Evolutionary conservation across 1,140 invertebrate genomes (phyloP).

Genomic region (Cardiocondyla obscurior): DNA sequence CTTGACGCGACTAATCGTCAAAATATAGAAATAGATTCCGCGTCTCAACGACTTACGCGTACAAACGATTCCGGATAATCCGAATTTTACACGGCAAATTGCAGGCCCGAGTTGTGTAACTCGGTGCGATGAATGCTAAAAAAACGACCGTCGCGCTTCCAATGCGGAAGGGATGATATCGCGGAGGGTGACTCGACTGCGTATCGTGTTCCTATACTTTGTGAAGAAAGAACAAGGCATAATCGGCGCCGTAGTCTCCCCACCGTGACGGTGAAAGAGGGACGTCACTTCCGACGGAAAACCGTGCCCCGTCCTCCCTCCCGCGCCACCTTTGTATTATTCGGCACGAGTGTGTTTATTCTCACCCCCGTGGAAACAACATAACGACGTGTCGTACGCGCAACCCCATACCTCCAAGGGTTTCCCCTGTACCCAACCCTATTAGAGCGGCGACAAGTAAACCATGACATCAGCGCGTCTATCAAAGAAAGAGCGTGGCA

Average conservation of each 20-base stretch:
- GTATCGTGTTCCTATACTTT: slow-evolving; percentile 28
- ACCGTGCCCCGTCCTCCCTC: slow-evolving; percentile 50
- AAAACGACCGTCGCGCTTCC: not conserved
- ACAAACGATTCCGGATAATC: slow-evolving; percentile 13
- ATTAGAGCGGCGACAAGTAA: slow-evolving; percentile 64
- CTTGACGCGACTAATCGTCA: too few species aligned
- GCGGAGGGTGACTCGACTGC: slow-evolving; percentile 33
- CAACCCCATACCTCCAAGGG: slow-evolving; percentile 46
- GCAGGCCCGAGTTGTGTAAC: not conserved
- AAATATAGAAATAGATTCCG: too few species aligned
- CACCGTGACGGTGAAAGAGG: slow-evolving; percentile 63
- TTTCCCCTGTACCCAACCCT: slow-evolving; percentile 13
- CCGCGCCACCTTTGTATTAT: slow-evolving; percentile 60
- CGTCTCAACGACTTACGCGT: not conserved
- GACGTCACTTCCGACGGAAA: slow-evolving; percentile 71
- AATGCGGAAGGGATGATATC: slow-evolving; percentile 44
- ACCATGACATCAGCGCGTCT: slow-evolving; percentile 57
- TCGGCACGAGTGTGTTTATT: slow-evolving; percentile 68
- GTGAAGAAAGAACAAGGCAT: slow-evolving; percentile 41
- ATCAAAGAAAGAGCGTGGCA: not conserved
- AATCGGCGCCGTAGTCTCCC: slow-evolving; percentile 59
- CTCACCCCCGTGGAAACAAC: slow-evolving; percentile 65
- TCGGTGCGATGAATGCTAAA: slow-evolving; percentile 32
- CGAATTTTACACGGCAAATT: slow-evolving; percentile 10
- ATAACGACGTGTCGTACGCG: slow-evolving; percentile 59